phyloP scores from a whole-genome alignment of 2,797 vertebrate genomes.

The Halcyon badia region DNA sequence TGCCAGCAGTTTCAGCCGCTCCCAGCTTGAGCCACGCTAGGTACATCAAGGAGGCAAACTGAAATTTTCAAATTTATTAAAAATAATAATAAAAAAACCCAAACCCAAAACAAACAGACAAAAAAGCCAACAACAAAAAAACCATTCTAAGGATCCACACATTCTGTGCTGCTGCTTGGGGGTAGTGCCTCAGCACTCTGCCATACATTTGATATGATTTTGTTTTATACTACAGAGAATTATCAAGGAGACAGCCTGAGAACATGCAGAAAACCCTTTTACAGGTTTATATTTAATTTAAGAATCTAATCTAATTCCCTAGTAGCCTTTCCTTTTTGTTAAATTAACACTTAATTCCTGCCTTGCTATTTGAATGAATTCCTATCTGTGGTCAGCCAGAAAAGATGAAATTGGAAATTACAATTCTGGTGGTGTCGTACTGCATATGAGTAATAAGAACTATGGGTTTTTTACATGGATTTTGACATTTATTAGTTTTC shows the following conservation, averaged over 20 bases:
- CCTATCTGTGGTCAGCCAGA: background rate
- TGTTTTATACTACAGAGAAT: background rate
- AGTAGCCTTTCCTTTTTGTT: background rate
- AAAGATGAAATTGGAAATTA: conserved; percentile 38
- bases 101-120: no score
- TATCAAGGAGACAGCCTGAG: background rate
- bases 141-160: background rate
- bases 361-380: conserved; percentile 15
- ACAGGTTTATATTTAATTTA: conserved; percentile 23
- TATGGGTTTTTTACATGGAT: background rate
- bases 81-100: no score
- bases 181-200: background rate
- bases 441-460: background rate
- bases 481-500: conserved; percentile 45
- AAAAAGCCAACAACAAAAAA: background rate
- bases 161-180: background rate
- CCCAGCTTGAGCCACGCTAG: accelerated
- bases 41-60: background rate
- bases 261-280: background rate
- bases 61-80: background rate
- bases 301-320: conserved; percentile 44
- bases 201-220: background rate
- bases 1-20: background rate
- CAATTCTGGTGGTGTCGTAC: background rate
- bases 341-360: conserved; percentile 36